phyloP scores from a whole-genome alignment of 2,113 vertebrate genomes.

The Campylomormyrus tamandua region DNA sequence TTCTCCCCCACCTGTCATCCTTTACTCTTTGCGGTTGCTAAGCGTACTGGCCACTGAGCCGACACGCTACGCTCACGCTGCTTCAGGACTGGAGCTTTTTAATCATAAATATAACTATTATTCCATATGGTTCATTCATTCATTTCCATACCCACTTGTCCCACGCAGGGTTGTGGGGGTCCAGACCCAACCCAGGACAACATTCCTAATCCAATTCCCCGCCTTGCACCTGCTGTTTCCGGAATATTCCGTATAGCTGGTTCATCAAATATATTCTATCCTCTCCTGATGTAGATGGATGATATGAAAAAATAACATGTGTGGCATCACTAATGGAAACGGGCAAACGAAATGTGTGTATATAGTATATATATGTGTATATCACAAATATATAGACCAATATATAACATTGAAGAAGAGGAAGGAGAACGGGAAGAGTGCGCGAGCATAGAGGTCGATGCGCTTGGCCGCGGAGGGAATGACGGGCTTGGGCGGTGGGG shows the following conservation, averaged over 20 bases:
- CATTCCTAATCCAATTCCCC: background rate
- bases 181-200: background rate
- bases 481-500: slow-evolving; percentile 86
- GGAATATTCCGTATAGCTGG: background rate
- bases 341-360: background rate
- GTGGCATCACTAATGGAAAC: background rate
- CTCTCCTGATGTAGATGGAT: background rate
- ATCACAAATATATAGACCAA: slow-evolving; percentile 97
- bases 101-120: background rate
- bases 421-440: slow-evolving; percentile 94
- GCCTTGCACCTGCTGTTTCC: background rate
- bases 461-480: slow-evolving; percentile 94
- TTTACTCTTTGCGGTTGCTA: background rate
- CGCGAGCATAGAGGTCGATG: slow-evolving; percentile 87
- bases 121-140: background rate
- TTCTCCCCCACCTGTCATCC: background rate
- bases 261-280: background rate
- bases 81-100: background rate
- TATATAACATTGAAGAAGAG: slow-evolving; percentile 98
- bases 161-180: background rate
- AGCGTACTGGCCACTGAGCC: background rate
- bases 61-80: background rate
- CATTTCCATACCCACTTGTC: background rate
- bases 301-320: background rate
- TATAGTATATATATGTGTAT: slow-evolving; percentile 4